These are phyloP conservation scores for Corythornis madagascariensis DNA, from an alignment of 2,113 vertebrate species.

Conservation along the genomic window DNA sequence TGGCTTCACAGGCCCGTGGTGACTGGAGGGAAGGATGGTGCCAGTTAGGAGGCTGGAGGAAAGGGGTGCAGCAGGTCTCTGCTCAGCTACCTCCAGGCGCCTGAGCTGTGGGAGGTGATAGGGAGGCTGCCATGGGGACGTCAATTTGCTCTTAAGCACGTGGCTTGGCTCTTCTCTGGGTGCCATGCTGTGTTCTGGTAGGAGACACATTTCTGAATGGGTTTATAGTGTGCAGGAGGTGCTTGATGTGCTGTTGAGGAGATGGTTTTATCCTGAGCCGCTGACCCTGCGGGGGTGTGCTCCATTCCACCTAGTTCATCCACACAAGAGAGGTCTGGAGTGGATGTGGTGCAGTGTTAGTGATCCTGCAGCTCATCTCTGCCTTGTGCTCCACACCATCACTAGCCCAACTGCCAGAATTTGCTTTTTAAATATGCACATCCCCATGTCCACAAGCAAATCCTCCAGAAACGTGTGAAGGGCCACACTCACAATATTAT, in stretches of 20 bases:
- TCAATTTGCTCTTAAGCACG: neutral
- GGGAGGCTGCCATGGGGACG: fast-evolving
- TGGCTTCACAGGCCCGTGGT: neutral
- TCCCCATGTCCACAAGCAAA: neutral
- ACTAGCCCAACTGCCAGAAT: neutral
- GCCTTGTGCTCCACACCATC: neutral
- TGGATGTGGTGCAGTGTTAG: neutral
- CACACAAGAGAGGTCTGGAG: fast-evolving
- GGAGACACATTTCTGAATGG: neutral
- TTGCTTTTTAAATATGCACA: neutral
- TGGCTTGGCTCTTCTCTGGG: neutral
- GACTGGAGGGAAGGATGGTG: neutral
- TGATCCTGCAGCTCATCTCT: neutral
- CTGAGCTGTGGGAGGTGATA: neutral
- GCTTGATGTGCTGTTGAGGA: neutral
- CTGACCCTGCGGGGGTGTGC: neutral
- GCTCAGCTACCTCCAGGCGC: neutral
- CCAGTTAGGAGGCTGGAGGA: neutral
- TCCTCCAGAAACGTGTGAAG: neutral
- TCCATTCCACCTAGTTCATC: neutral
- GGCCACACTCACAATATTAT: neutral
- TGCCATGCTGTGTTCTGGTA: neutral
- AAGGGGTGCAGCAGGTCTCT: neutral
- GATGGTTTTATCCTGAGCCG: fast-evolving
- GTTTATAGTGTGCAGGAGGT: neutral